Evolutionary conservation across 2,797 vertebrate species (phyloP).

Genomic region (Dallia pectoralis): DNA sequence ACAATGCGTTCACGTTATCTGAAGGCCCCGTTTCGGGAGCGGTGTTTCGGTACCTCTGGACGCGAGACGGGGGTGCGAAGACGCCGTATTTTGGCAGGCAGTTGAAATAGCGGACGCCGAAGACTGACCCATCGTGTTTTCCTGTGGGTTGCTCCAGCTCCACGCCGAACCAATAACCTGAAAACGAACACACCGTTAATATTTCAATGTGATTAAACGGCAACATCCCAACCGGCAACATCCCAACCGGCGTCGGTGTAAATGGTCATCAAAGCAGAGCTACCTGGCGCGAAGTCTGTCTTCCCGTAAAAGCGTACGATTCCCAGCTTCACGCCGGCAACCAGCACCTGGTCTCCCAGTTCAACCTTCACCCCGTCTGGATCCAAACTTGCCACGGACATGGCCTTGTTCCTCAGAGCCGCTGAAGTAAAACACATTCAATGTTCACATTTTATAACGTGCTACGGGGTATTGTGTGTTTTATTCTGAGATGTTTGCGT

Average conservation of each 20-base stretch:
- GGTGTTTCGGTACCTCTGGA: constrained; percentile 79
- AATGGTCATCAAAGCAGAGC: neutral
- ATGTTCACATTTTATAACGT: neutral
- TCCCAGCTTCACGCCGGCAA: constrained; percentile 89
- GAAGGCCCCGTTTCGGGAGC: neutral
- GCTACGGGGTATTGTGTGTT: neutral
- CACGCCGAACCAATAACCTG: constrained; percentile 91
- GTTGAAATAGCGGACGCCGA: constrained; percentile 90
- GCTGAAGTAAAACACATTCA: constrained; percentile 16
- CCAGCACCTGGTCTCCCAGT: constrained; percentile 88
- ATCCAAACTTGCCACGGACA: constrained; percentile 79
- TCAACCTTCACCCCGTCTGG: constrained; percentile 84
- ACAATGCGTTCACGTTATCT: neutral
- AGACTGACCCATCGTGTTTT: constrained; percentile 92
- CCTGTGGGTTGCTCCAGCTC: constrained; percentile 88
- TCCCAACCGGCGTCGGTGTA: no score
- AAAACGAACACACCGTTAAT: neutral
- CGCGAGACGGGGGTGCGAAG: constrained; percentile 89
- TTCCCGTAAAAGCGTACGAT: constrained; percentile 88
- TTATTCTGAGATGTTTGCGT: no score
- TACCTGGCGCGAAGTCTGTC: constrained; percentile 93
- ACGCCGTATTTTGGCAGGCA: constrained; percentile 88
- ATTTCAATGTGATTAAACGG: neutral
- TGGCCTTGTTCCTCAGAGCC: constrained; percentile 79
- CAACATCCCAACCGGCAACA: neutral